Conservation (phyloP, 2,888 invertebrate species). For the Meghimatium bilineatum region DNA sequence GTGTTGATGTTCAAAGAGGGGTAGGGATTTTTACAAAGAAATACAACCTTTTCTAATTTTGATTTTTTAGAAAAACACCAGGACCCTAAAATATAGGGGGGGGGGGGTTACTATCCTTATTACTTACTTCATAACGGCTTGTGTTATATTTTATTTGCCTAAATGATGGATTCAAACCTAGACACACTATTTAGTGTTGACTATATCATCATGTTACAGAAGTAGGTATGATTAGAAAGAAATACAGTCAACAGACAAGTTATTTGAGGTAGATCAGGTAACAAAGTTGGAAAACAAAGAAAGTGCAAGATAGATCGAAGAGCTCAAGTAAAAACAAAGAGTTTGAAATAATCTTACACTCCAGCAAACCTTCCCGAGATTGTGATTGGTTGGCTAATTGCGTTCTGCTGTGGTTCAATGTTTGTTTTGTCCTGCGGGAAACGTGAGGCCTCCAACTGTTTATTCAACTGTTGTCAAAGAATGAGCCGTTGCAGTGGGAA, state of each 20-base stretch:
- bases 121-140: too few species aligned
- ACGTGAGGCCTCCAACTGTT: conserved; percentile 6
- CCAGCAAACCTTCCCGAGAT: not conserved
- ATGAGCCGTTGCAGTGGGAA: conserved; percentile 15
- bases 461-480: conserved; percentile 9
- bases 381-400: conserved; percentile 24
- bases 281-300: not conserved
- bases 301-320: not conserved
- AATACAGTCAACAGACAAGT: not conserved
- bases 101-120: too few species aligned
- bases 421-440: conserved; percentile 21
- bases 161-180: too few species aligned
- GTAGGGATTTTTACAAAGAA: too few species aligned
- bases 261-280: not conserved
- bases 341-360: not conserved
- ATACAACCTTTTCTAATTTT: too few species aligned
- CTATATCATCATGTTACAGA: too few species aligned
- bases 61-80: too few species aligned
- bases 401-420: conserved; percentile 26
- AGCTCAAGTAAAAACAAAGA: not conserved
- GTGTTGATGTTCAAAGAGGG: too few species aligned
- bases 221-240: too few species aligned
- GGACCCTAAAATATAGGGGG: too few species aligned
- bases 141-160: too few species aligned
- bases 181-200: too few species aligned